Percentiles rank a stretch among this genome's conserved stretches.
phyloP scores from a whole-genome alignment of 2,888 invertebrate species.

The Amblyjoppa proteus region DNA sequence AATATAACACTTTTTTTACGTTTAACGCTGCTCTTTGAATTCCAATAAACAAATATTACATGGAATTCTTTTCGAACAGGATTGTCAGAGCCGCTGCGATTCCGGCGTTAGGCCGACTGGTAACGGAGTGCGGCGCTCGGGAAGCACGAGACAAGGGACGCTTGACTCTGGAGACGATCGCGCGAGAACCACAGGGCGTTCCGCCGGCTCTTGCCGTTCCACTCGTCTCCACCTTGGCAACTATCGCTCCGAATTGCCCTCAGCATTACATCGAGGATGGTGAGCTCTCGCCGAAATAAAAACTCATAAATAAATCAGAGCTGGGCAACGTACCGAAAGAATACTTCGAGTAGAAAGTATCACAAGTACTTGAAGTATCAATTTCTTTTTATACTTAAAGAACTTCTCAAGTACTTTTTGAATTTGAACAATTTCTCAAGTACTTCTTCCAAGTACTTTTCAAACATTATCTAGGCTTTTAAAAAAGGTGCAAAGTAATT shows the following conservation, averaged over 20 bases:
- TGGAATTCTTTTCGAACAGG: conserved; percentile 76
- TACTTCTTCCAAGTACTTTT: too few relatives aligned
- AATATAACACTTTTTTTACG: conserved; percentile 62
- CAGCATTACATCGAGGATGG: conserved; percentile 87
- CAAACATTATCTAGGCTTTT: too few relatives aligned
- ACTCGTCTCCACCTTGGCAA: conserved; percentile 88
- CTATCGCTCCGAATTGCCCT: conserved; percentile 87
- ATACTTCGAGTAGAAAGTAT: too few relatives aligned
- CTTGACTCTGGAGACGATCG: conserved; percentile 84
- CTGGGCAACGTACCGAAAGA: too few relatives aligned
- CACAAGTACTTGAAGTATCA: too few relatives aligned
- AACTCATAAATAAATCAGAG: too few relatives aligned
- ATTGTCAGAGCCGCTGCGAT: conserved; percentile 88
- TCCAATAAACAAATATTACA: too few relatives aligned
- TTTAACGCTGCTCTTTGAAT: background rate
- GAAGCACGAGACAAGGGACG: conserved; percentile 87
- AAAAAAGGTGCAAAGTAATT: too few relatives aligned
- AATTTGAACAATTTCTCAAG: too few relatives aligned
- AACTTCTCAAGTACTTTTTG: too few relatives aligned
- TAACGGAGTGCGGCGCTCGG: conserved; percentile 85
- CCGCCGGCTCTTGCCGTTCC: conserved; percentile 85
- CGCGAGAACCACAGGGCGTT: conserved; percentile 81
- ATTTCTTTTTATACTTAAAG: too few relatives aligned
- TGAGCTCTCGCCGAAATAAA: conserved; percentile 74
- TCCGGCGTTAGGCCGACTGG: conserved; percentile 88